Percentiles rank a stretch among this genome's conserved stretches.
Conservation (phyloP, 2,888 invertebrate genomes). For the Prenolepis imparis region DNA sequence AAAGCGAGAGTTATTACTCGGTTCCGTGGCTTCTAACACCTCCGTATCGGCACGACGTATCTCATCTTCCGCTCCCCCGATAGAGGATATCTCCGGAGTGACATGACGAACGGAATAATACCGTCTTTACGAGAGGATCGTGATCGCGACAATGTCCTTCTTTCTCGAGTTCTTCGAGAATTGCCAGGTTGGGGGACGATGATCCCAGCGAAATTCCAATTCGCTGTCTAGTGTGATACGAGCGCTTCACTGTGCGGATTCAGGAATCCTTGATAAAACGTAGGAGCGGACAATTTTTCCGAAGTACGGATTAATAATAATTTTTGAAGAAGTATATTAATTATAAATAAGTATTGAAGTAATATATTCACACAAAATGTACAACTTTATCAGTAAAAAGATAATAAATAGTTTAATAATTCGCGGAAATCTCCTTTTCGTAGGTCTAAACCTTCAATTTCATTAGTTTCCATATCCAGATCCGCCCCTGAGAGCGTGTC, state of each 20-base stretch:
- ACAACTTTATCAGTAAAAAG: background rate
- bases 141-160: conserved; percentile 34
- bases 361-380: background rate
- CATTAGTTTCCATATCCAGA: conserved; percentile 28
- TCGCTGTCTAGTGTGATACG: conserved; percentile 40
- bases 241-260: conserved; percentile 42
- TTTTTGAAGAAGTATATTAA: background rate
- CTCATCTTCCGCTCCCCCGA: background rate
- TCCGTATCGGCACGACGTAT: conserved; percentile 9
- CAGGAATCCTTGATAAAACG: background rate
- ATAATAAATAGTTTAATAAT: conserved; percentile 18
- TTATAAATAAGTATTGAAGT: background rate
- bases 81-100: background rate
- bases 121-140: conserved; percentile 36
- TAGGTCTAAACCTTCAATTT: conserved; percentile 29
- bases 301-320: background rate
- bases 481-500: background rate
- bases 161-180: conserved; percentile 16
- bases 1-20: conserved; percentile 30
- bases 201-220: conserved; percentile 63
- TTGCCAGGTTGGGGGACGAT: conserved; percentile 7
- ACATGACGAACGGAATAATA: conserved; percentile 47
- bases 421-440: background rate
- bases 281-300: background rate
- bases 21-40: conserved; percentile 1